Conservation (phyloP, 1,140 invertebrate species). For the Hyles euphorbiae region DNA sequence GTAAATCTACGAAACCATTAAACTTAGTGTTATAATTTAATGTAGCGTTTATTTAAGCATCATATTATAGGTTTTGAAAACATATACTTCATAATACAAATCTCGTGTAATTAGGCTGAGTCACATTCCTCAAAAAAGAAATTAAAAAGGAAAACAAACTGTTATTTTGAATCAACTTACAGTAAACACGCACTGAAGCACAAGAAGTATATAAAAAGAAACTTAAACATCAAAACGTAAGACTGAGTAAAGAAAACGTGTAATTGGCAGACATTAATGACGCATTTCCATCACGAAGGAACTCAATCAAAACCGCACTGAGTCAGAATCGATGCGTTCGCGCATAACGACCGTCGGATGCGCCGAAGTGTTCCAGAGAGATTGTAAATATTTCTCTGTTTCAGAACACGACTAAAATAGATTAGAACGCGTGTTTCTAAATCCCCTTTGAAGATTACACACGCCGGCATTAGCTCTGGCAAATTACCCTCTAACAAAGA, state of each 20-base stretch:
- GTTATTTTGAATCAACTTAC: too few relatives aligned
- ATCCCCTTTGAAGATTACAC: slow-evolving; percentile 75
- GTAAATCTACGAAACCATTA: too few relatives aligned
- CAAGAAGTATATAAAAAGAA: neutral
- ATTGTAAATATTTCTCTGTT: slow-evolving; percentile 76
- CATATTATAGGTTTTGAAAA: too few relatives aligned
- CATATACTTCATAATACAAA: too few relatives aligned
- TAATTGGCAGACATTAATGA: slow-evolving; percentile 46
- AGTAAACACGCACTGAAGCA: neutral
- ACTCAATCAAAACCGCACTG: slow-evolving; percentile 59
- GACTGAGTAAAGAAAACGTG: slow-evolving; percentile 9
- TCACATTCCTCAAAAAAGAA: too few relatives aligned
- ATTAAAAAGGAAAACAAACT: too few relatives aligned
- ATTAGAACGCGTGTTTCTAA: slow-evolving; percentile 73
- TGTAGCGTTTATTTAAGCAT: too few relatives aligned
- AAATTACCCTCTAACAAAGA: slow-evolving; percentile 75
- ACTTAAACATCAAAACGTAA: neutral
- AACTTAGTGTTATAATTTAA: too few relatives aligned
- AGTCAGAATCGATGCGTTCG: slow-evolving; percentile 66
- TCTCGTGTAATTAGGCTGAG: too few relatives aligned
- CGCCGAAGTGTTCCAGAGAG: slow-evolving; percentile 71
- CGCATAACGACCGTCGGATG: slow-evolving; percentile 70
- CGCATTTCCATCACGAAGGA: slow-evolving; percentile 31
- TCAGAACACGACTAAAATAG: slow-evolving; percentile 72
- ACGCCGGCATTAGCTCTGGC: slow-evolving; percentile 73